Evolutionary conservation across 2,888 invertebrate genomes (phyloP), one percentile per base, ranked within the genome.

Genomic region (Heteropelma amictum): DNA sequence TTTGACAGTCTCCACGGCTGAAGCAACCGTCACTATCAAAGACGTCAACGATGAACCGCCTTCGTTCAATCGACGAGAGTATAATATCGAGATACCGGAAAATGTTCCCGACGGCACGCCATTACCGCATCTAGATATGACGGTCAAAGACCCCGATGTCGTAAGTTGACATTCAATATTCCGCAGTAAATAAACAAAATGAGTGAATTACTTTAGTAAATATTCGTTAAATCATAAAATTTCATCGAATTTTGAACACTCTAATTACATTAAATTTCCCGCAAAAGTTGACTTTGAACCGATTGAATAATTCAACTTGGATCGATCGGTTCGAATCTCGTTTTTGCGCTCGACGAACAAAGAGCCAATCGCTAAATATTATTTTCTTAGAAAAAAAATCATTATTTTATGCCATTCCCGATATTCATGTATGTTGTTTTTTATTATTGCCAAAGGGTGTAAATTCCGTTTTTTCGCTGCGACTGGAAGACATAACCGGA

Each of bases 1-100:
- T 1, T 88, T 93, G 60, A 94, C 95, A 0, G 92, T 93, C 1
- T 92, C 95, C 0, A 91, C 92, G 0, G 93, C 95, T 0, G 93
- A 94, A 65, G 94, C 95, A 7, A 95, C 95, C 0, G 93, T 97
- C 58, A 96, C 95, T 40, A 95, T 97, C 80, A 93, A 94, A 81
- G 97, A 97, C 87, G 95, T 97, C 0, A 97, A 97, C 88, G 97
- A 97, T 85, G 96, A 96, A 79, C 94, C 96, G 0, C 97, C 97
- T 0, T 91, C 92, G 47, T 97, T 97, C 89, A 96, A 96, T 89
- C 92, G 92, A 47, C 92, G 94, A 49, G 96, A 97, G 87, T 97
- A 96, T 89, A 92, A 91, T 80, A 94, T 96, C 10, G 93, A 94
- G 76, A 93, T 97, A 76, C 93, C 95, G 0, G 97, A 97, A 89